These are phyloP conservation scores for Oithona nana DNA, from an alignment of 2,888 invertebrate genomes.

Conservation along the genomic window DNA sequence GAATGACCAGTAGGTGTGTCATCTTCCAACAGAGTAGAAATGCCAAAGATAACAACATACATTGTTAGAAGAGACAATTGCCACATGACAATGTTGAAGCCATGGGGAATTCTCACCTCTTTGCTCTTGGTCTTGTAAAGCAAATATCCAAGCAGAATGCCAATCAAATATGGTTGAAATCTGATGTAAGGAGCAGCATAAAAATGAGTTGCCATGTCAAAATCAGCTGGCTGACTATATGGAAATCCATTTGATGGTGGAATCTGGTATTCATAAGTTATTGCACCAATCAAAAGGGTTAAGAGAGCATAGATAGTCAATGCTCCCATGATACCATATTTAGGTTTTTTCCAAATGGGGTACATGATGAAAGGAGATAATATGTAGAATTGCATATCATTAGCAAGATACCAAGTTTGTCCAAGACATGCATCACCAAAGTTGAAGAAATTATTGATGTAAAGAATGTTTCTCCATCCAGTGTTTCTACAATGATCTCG, in stretches of 20 bases:
- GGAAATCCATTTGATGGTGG: too few species aligned
- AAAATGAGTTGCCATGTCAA: too few species aligned
- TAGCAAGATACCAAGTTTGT: constrained; percentile 18
- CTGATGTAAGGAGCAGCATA: constrained; percentile 7
- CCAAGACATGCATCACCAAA: constrained; percentile 9
- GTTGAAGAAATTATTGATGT: constrained; percentile 13
- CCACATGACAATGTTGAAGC: background rate
- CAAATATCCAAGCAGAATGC: constrained; percentile 10
- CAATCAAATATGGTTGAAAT: constrained; percentile 15
- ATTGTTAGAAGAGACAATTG: background rate
- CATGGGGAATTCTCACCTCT: background rate
- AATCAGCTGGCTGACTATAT: too few species aligned
- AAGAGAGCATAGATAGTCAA: too few species aligned
- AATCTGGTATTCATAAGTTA: too few species aligned
- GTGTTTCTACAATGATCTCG: background rate
- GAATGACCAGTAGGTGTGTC: background rate
- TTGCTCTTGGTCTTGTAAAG: constrained; percentile 8
- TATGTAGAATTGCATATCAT: constrained; percentile 18
- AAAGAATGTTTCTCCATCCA: constrained; percentile 15
- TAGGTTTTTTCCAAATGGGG: constrained; percentile 1
- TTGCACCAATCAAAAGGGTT: too few species aligned
- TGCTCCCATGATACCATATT: too few species aligned
- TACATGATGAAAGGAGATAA: constrained; percentile 14
- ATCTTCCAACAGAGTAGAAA: background rate
- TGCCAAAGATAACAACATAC: background rate